A percentile compares a stretch with the other conserved stretches of the same genome.
phyloP scores from a whole-genome alignment of 1,140 invertebrate species.

The Brachionus sp. region DNA sequence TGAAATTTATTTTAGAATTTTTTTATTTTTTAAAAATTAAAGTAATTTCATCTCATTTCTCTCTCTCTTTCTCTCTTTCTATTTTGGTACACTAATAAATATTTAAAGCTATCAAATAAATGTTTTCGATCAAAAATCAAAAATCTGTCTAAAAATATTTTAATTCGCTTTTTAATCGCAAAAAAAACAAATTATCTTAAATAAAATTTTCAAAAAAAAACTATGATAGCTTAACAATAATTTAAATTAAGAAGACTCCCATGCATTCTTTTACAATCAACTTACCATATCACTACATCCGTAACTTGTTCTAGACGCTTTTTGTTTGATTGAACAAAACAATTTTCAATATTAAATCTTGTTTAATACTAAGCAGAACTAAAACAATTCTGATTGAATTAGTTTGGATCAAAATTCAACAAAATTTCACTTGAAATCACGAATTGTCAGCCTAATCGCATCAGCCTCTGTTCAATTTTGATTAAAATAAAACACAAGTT shows the following conservation, averaged over 20 bases:
- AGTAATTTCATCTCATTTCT: not conserved
- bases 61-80: not conserved
- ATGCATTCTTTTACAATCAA: not conserved
- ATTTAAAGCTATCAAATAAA: not conserved
- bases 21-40: not conserved
- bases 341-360: not conserved
- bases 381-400: not conserved
- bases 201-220: not conserved
- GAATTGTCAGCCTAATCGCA: constrained; percentile 9
- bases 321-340: not conserved
- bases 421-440: constrained; percentile 1
- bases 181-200: not conserved
- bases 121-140: not conserved
- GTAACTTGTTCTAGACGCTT: constrained; percentile 1
- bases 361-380: not conserved
- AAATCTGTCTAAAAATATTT: not conserved
- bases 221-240: not conserved
- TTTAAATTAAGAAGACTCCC: not conserved
- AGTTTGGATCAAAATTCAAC: not conserved
- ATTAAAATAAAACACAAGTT: not conserved
- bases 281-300: not conserved
- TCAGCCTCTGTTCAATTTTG: not conserved
- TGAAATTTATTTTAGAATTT: not conserved
- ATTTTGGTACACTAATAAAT: not conserved
- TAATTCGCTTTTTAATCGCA: not conserved